phyloP scores from a whole-genome alignment of 1,140 invertebrate genomes.

The Platyscapa corneri region DNA sequence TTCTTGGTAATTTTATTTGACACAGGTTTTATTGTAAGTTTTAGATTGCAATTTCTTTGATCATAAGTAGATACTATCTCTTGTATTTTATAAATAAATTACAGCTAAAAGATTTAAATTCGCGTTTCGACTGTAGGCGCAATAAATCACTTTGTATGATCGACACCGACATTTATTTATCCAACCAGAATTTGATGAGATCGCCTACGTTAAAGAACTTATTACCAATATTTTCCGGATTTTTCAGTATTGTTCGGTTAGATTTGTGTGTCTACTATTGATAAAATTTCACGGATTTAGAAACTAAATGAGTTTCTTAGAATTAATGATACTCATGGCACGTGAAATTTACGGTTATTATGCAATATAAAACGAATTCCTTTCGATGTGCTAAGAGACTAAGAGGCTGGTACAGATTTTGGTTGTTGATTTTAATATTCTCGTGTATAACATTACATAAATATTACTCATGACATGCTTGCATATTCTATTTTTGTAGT shows the following conservation, averaged over 20 bases:
- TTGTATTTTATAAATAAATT: slow-evolving; percentile 2
- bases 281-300: slow-evolving; percentile 1
- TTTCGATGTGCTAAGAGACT: background rate
- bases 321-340: background rate
- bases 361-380: slow-evolving; percentile 10
- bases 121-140: background rate
- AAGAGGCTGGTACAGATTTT: background rate
- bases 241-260: background rate
- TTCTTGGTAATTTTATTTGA: too few relatives aligned
- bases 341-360: background rate
- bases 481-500: background rate
- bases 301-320: background rate
- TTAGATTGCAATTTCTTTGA: background rate
- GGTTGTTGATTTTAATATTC: slow-evolving; percentile 3
- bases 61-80: background rate
- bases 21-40: background rate
- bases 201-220: background rate
- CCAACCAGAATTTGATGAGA: slow-evolving; percentile 9
- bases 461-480: background rate
- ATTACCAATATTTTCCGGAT: background rate
- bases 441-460: background rate
- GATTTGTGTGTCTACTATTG: background rate
- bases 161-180: slow-evolving; percentile 28
- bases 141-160: slow-evolving; percentile 5
- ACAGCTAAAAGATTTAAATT: background rate